Evolutionary conservation across 2,113 vertebrate genomes (phyloP).

Genomic region (Leuciscus idus): DNA sequence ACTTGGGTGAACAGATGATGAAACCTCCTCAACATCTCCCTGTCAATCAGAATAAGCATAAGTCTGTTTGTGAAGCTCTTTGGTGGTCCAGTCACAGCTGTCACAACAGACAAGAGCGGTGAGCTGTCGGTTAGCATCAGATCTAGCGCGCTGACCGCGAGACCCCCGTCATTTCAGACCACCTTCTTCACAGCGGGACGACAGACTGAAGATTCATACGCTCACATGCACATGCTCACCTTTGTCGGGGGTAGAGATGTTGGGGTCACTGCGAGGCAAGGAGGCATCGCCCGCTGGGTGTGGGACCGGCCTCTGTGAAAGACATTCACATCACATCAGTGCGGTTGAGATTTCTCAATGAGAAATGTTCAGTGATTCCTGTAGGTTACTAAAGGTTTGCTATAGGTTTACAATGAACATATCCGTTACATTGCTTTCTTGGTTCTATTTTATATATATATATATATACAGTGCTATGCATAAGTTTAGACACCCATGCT

Average conservation of each 20-base stretch:
- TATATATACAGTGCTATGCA: too few relatives aligned
- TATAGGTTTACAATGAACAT: neutral
- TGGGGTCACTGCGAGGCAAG: slow-evolving; percentile 92
- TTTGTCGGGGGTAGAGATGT: slow-evolving; percentile 90
- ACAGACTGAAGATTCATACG: neutral
- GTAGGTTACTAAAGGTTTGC: neutral
- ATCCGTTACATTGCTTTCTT: neutral
- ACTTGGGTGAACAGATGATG: neutral
- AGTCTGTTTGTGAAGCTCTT: neutral
- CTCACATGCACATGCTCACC: slow-evolving; percentile 71
- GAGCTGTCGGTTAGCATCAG: slow-evolving; percentile 32
- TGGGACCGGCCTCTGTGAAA: slow-evolving; percentile 83
- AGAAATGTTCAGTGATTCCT: neutral
- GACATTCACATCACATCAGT: neutral
- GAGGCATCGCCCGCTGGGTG: slow-evolving; percentile 88
- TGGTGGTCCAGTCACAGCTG: slow-evolving; percentile 20
- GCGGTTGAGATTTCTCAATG: neutral
- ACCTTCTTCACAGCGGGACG: neutral
- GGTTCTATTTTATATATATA: too few relatives aligned
- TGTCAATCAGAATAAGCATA: neutral
- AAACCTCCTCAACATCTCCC: neutral
- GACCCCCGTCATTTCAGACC: neutral
- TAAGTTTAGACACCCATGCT: too few relatives aligned
- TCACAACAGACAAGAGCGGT: neutral
- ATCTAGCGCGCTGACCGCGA: neutral